These are phyloP conservation scores for Triops longicaudatus DNA, from an alignment of 1,140 invertebrate genomes.

Conservation along the genomic window DNA sequence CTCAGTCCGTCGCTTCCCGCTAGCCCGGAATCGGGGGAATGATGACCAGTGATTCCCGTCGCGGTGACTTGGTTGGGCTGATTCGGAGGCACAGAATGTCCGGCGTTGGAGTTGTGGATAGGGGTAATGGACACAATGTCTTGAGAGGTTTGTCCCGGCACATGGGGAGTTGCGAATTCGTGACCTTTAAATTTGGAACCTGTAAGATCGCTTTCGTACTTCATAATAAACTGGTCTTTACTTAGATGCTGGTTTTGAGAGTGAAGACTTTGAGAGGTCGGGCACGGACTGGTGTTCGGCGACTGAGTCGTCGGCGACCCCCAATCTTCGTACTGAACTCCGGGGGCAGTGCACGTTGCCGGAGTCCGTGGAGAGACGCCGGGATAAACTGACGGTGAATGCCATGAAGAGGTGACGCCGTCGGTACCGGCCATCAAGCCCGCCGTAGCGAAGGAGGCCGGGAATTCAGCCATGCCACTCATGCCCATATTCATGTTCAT, in stretches of 20 bases:
- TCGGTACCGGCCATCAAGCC: constrained; percentile 25
- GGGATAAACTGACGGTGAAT: constrained; percentile 22
- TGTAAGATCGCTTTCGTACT: constrained; percentile 12
- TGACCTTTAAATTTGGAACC: constrained; percentile 17
- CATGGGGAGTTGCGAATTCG: constrained; percentile 19
- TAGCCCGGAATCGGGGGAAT: constrained; percentile 34
- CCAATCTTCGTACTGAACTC: constrained; percentile 28
- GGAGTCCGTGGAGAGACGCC: constrained; percentile 19
- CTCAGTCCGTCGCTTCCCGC: constrained; percentile 35
- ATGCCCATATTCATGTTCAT: constrained; percentile 18
- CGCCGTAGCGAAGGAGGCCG: constrained; percentile 8
- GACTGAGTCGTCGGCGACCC: constrained; percentile 7
- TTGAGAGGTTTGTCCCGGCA: constrained; percentile 17
- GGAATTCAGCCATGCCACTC: constrained; percentile 26
- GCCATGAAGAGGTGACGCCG: constrained; percentile 20
- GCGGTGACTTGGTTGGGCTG: constrained; percentile 4
- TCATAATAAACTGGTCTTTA: constrained; percentile 17
- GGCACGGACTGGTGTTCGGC: constrained; percentile 23
- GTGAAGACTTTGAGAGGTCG: constrained; percentile 13
- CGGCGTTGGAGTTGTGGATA: constrained; percentile 9
- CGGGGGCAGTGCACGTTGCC: constrained; percentile 20
- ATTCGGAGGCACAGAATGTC: constrained; percentile 9
- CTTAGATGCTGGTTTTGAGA: constrained; percentile 24
- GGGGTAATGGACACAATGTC: constrained; percentile 23
- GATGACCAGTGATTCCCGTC: constrained; percentile 28